A percentile compares a stretch with the other conserved stretches of the same genome.
These are phyloP conservation scores for Aphidius ervi DNA, from an alignment of 1,140 invertebrate species.

Conservation along the genomic window DNA sequence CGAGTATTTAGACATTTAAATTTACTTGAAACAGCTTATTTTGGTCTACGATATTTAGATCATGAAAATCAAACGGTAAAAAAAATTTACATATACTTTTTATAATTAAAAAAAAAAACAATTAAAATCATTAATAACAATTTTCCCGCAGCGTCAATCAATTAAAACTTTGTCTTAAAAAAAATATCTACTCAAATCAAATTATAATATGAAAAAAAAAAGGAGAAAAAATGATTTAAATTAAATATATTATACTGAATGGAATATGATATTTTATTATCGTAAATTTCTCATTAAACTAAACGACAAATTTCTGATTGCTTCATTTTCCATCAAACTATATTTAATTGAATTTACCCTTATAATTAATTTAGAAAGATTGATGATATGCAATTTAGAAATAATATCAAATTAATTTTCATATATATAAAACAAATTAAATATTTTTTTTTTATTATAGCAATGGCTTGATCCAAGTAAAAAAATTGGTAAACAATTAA, in stretches of 20 bases:
- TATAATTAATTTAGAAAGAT: neutral
- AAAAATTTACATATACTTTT: constrained; percentile 15
- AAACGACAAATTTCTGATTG: too few species aligned
- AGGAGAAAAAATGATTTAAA: neutral
- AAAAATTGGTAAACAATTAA: constrained; percentile 76
- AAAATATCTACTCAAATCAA: too few species aligned
- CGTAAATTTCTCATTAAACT: too few species aligned
- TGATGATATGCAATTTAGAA: constrained; percentile 8
- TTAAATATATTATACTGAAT: constrained; percentile 2
- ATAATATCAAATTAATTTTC: neutral
- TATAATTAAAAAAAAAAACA: too few species aligned
- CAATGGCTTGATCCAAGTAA: constrained; percentile 88
- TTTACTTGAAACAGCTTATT: constrained; percentile 88
- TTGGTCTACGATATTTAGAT: constrained; percentile 85
- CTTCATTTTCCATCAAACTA: constrained; percentile 2
- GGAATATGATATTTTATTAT: neutral
- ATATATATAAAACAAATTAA: neutral
- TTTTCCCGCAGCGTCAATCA: too few species aligned
- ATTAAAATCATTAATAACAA: neutral
- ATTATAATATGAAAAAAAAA: too few species aligned
- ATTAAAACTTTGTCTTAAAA: neutral
- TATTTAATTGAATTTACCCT: constrained; percentile 28
- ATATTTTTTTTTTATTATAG: constrained; percentile 52
- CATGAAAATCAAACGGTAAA: constrained; percentile 83
- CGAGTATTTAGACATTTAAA: constrained; percentile 86